phyloP scores from a whole-genome alignment of 92 coral and sea anemone genomes.

The Parazoanthus swiftii region DNA sequence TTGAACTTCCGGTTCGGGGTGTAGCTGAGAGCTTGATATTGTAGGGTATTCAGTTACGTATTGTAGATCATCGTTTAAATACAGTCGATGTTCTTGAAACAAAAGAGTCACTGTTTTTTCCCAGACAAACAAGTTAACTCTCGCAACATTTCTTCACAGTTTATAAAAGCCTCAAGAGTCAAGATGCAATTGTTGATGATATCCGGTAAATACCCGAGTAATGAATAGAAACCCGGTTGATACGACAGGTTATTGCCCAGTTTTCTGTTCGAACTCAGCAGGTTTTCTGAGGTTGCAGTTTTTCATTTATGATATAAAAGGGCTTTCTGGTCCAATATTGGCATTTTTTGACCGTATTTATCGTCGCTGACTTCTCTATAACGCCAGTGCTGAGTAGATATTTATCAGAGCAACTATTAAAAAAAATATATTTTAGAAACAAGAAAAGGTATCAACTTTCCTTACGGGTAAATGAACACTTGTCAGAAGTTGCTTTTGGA shows the following conservation, averaged over 20 bases:
- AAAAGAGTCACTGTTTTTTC: background rate
- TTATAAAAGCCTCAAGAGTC: background rate
- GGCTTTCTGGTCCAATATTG: background rate
- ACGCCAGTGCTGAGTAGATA: background rate
- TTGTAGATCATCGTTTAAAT: too few species aligned
- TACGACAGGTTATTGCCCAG: constrained; percentile 9
- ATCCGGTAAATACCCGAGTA: background rate
- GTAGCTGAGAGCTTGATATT: background rate
- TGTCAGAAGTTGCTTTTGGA: background rate
- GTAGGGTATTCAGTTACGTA: too few species aligned
- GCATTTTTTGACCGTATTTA: background rate
- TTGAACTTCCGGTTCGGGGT: background rate
- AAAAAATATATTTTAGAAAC: background rate
- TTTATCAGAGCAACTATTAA: background rate
- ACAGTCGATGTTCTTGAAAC: background rate
- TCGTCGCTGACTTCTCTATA: background rate
- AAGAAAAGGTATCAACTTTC: background rate
- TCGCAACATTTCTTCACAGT: background rate
- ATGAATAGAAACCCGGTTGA: constrained; percentile 6
- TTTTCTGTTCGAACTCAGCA: background rate
- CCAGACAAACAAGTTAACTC: background rate
- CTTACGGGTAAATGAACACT: too few species aligned
- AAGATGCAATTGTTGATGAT: background rate
- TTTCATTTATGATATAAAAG: too few species aligned
- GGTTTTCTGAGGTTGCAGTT: background rate